Percentiles rank a stretch among this genome's conserved stretches.
phyloP scores from a whole-genome alignment of 1,140 invertebrate species.

The Achatina immaculata region DNA sequence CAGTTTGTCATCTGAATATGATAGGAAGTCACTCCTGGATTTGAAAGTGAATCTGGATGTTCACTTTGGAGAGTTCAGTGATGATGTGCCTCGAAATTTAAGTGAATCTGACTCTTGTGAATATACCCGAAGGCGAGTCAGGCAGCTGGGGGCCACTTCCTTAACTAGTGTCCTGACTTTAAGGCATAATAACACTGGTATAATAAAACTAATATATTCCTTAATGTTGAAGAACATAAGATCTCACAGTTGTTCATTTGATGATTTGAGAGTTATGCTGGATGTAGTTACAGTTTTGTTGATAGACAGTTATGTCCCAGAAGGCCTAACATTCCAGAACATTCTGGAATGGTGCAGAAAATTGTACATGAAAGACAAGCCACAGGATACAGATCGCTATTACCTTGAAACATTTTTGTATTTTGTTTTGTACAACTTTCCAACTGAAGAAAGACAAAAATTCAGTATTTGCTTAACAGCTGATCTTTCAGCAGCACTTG shows the following conservation, averaged over 20 bases:
- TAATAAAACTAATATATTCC: not conserved
- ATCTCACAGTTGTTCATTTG: not conserved
- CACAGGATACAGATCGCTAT: not conserved
- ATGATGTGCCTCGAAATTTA: constrained; percentile 34
- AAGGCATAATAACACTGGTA: not conserved
- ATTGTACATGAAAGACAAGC: not conserved
- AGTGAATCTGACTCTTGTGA: constrained; percentile 29
- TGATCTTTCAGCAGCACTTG: not conserved
- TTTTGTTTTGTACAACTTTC: constrained; percentile 33
- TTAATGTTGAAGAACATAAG: not conserved
- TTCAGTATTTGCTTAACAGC: not conserved
- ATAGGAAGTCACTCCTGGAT: constrained; percentile 37
- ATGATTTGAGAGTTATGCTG: constrained; percentile 6
- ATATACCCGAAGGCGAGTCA: constrained; percentile 36
- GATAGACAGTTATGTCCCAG: not conserved
- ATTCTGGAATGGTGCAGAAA: constrained; percentile 14
- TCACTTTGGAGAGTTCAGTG: constrained; percentile 43
- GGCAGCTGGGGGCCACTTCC: constrained; percentile 34
- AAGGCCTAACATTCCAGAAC: not conserved
- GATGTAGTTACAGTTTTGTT: constrained; percentile 6
- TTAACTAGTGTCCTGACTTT: constrained; percentile 15
- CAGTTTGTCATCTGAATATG: not conserved
- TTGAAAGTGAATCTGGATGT: constrained; percentile 43
- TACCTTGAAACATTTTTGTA: constrained; percentile 25
- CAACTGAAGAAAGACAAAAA: constrained; percentile 27